phyloP scores from a whole-genome alignment of 1,140 invertebrate species.

The Branchinecta lynchi region DNA sequence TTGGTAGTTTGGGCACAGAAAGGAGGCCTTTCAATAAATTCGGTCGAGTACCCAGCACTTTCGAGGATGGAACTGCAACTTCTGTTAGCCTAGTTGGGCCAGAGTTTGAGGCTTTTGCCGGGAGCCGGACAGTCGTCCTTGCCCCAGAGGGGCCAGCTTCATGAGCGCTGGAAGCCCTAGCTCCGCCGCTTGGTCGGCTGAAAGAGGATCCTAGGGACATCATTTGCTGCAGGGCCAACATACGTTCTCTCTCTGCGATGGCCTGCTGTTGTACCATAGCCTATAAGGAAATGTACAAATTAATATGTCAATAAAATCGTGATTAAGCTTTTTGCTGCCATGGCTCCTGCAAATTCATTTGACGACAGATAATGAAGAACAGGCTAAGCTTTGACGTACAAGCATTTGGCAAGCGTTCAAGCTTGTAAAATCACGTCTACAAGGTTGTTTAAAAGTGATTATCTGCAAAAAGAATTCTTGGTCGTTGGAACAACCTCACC shows the following conservation, averaged over 20 bases:
- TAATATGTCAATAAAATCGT: not conserved
- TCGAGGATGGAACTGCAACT: not conserved
- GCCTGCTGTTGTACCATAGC: slow-evolving; percentile 3
- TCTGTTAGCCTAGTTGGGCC: not conserved
- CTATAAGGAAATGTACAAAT: not conserved
- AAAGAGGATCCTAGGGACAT: not conserved
- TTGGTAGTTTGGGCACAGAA: too few species aligned
- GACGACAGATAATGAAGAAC: not conserved
- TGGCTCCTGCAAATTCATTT: not conserved
- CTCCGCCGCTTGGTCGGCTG: not conserved
- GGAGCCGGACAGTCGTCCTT: not conserved
- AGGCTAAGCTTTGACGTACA: not conserved
- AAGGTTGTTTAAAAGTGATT: too few species aligned
- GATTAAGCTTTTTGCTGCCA: not conserved
- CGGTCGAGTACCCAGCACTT: not conserved
- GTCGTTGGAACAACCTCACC: too few species aligned
- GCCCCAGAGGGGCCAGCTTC: not conserved
- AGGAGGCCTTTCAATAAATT: too few species aligned
- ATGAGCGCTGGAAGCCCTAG: not conserved
- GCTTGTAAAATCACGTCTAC: too few species aligned
- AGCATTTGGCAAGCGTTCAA: not conserved
- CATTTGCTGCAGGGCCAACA: not conserved
- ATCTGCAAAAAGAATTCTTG: too few species aligned
- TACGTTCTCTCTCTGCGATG: not conserved
- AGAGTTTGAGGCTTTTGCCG: not conserved